phyloP scores from a whole-genome alignment of 2,797 vertebrate genomes.

The Darevskia nairensis region DNA sequence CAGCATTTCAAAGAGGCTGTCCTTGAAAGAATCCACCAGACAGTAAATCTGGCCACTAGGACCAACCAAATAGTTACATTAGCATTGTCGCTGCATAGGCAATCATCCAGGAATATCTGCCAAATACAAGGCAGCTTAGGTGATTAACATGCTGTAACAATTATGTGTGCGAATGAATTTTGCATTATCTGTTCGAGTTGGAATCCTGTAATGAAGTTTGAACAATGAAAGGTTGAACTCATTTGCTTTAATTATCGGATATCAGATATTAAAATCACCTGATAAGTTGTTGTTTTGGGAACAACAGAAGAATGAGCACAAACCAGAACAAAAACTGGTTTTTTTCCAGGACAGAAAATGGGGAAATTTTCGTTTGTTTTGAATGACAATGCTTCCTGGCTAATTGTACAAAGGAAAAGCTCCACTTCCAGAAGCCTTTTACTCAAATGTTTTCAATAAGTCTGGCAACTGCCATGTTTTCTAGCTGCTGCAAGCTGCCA shows the following conservation, averaged over 20 bases:
- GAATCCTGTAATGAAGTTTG: conserved; percentile 26
- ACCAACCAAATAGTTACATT: conserved; percentile 20
- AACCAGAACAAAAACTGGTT: neutral
- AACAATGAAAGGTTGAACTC: conserved; percentile 34
- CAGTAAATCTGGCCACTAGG: conserved; percentile 4
- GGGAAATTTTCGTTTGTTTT: too few species aligned
- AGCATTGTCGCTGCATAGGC: neutral
- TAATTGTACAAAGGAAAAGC: too few species aligned
- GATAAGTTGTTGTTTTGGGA: conserved; percentile 17
- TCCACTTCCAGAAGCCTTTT: too few species aligned
- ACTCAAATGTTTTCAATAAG: too few species aligned
- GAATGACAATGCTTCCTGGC: too few species aligned
- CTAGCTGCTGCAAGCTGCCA: too few species aligned
- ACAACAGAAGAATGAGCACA: conserved; percentile 37
- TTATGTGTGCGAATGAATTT: conserved; percentile 28
- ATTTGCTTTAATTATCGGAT: conserved; percentile 20
- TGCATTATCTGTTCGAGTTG: conserved; percentile 26
- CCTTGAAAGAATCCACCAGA: conserved; percentile 16
- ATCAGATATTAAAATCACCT: conserved; percentile 19
- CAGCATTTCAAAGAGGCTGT: neutral
- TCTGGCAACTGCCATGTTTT: too few species aligned
- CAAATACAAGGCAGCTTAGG: neutral
- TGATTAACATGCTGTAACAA: conserved; percentile 31
- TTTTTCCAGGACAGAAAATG: neutral
- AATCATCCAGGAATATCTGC: neutral